Percentiles rank a stretch among this genome's conserved stretches.
These are phyloP conservation scores for Fundulus diaphanus DNA, from an alignment of 2,797 vertebrate genomes.

Conservation along the genomic window DNA sequence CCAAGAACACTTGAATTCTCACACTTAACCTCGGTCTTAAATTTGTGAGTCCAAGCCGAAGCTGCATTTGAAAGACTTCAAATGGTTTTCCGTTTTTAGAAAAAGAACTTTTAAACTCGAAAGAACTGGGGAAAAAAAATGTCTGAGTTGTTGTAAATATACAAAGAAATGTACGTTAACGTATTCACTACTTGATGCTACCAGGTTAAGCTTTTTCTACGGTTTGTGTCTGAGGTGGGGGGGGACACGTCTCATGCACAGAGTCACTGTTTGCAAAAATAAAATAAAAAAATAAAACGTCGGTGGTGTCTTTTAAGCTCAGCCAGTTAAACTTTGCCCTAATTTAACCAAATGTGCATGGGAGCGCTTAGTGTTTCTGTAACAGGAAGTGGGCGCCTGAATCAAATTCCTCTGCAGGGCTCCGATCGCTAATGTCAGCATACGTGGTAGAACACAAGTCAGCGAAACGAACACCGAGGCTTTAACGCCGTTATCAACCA, in stretches of 20 bases:
- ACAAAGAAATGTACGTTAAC: background rate
- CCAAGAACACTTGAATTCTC: no score
- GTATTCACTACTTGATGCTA: slow-evolving; percentile 6
- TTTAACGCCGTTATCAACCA: background rate
- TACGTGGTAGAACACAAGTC: slow-evolving; percentile 9
- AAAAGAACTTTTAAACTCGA: background rate
- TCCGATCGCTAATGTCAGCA: background rate
- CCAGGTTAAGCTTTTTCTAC: background rate
- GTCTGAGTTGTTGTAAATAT: slow-evolving; percentile 3
- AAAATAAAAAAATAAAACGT: no score
- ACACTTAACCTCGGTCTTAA: background rate
- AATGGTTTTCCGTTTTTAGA: no score
- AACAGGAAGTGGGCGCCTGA: background rate
- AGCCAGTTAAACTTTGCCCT: background rate
- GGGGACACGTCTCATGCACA: background rate
- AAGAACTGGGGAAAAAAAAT: background rate
- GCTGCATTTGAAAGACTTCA: background rate
- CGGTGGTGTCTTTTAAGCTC: no score
- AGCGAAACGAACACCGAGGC: background rate
- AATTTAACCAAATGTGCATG: background rate
- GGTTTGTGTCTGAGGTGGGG: slow-evolving; percentile 1
- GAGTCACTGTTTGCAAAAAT: background rate
- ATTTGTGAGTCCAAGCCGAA: no score
- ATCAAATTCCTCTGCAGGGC: background rate
- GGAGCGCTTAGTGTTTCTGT: background rate